Conservation (phyloP, 2,113 vertebrate genomes). For the Anas platyrhynchos region DNA sequence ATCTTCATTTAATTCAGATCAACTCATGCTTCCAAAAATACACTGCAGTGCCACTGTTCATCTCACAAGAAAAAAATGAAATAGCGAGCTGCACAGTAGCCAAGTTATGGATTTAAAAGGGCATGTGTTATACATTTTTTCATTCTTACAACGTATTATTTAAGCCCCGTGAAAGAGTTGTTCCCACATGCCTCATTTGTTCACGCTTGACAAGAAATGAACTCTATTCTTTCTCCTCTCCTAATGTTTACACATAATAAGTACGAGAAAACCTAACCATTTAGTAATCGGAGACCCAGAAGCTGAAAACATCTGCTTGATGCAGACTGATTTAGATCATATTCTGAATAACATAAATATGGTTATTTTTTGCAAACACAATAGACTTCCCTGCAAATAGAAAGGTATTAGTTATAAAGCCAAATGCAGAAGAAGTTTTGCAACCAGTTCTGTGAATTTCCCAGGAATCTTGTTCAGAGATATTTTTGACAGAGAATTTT, state of each 20-base stretch:
- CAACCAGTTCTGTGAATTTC: neutral
- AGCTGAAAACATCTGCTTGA: neutral
- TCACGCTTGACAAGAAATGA: constrained; percentile 1
- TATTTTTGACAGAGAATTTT: constrained; percentile 30
- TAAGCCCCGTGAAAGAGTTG: constrained; percentile 8
- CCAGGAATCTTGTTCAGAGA: neutral
- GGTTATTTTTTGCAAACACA: neutral
- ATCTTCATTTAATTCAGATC: constrained; percentile 61
- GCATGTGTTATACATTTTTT: constrained; percentile 17
- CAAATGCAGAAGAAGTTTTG: neutral
- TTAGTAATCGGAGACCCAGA: constrained; percentile 10
- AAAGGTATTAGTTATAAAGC: neutral
- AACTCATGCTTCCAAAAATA: constrained; percentile 39
- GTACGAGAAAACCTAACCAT: neutral
- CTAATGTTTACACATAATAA: constrained; percentile 3
- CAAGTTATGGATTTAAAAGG: constrained; percentile 38
- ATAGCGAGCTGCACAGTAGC: constrained; percentile 28
- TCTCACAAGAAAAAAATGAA: constrained; percentile 12
- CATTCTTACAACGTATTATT: constrained; percentile 8
- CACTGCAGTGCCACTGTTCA: constrained; percentile 27
- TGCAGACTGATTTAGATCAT: neutral
- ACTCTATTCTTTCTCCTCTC: neutral
- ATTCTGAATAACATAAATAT: neutral
- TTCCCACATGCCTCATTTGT: constrained; percentile 35
- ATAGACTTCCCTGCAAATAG: neutral